These are phyloP conservation scores for Hydrozoanthus gracilis DNA, from an alignment of 92 coral and sea anemone species.

Conservation along the genomic window DNA sequence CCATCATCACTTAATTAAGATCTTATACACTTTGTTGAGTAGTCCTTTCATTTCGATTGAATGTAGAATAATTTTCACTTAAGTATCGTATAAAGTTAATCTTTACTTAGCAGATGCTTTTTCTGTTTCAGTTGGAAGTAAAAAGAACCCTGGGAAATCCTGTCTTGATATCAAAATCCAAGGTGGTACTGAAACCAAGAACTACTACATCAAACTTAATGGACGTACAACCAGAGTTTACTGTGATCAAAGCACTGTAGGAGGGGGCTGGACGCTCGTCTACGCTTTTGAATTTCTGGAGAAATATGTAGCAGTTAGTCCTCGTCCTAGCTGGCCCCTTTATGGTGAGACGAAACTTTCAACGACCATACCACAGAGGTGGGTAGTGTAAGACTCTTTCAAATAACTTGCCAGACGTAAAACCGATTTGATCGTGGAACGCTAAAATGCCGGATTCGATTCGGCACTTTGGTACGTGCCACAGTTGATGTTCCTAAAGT, in stretches of 20 bases:
- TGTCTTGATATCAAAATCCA: background rate
- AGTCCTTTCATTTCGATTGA: too few species aligned
- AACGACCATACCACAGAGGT: background rate
- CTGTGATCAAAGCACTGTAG: background rate
- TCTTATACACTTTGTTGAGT: too few species aligned
- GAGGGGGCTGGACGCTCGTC: slow-evolving; percentile 25
- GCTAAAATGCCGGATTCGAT: too few species aligned
- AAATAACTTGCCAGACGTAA: too few species aligned
- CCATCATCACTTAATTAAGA: too few species aligned
- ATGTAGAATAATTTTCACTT: too few species aligned
- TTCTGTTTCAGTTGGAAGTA: slow-evolving; percentile 1
- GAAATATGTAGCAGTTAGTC: background rate
- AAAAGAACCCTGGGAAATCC: background rate
- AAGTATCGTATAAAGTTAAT: too few species aligned
- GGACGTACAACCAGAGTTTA: background rate
- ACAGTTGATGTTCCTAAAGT: too few species aligned
- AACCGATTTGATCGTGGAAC: too few species aligned
- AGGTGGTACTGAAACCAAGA: background rate
- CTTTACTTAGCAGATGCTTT: too few species aligned
- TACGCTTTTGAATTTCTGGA: background rate
- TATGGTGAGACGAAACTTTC: background rate
- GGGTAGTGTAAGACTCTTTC: background rate
- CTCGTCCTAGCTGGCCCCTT: slow-evolving; percentile 7
- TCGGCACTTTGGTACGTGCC: too few species aligned
- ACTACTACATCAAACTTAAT: background rate